Evolutionary conservation across 2,797 vertebrate species (phyloP), one percentile per base, ranked within the genome.

Genomic region (Sebastes cheni): DNA sequence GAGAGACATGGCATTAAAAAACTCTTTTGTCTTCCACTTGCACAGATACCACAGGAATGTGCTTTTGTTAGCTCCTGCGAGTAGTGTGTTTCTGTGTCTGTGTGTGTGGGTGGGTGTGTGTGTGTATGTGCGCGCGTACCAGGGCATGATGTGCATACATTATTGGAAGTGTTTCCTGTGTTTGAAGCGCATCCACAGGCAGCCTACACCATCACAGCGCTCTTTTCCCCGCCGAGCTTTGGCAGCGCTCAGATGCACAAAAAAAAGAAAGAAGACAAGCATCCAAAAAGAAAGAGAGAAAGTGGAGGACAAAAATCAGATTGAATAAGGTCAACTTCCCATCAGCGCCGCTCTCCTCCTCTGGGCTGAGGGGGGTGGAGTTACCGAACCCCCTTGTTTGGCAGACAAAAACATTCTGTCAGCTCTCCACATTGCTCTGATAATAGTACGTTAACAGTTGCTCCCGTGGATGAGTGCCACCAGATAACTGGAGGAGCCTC

Each of bases 1-100:
- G 83, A 87, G 79, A 92, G 88, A 75, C 70, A 56, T 83, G 86
- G 77, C 89, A 89, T 94, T 92, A 91, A 82, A 91, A 82, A 52
- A 89, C 64, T 65, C 89, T 89, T 93, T 95, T 95, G 92, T 95
- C 91, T 92, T 85, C 72, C 73, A 85, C 93, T 90, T 83, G 84
- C 91, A 80, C 79, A 91, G 90, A 94, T 90, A 92, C 92, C 88
- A 25, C 84, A 93, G 94, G 93, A 95, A 96, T 96, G 94, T 83
- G 87, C 91, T 88, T 89, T 92, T 92, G 91, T 93, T 88, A 73
- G 87, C 82, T 86, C 73, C 29, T 74, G 88, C 22, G 64, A 81
- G 90, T 85, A 81, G 91, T 85, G 80, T 72, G 85, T 82, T 52
- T 20, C 69, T 81, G 72, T 86, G 86, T 85, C 12, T 83, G 82